Conservation (phyloP, 2,797 vertebrate genomes). For the Lates japonicus region DNA sequence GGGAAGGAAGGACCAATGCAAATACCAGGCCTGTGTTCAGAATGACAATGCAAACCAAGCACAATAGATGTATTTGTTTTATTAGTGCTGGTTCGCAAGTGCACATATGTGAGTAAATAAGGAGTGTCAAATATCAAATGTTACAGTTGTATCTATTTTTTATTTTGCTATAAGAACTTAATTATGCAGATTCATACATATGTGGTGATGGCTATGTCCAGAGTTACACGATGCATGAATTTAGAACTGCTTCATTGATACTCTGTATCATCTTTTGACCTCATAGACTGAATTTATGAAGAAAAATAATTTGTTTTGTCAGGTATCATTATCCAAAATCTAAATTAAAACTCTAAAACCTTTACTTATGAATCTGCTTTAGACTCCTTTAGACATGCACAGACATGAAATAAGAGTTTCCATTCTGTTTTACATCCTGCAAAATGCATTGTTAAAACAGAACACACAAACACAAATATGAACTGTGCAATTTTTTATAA, state of each 20-base stretch:
- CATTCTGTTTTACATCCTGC: neutral
- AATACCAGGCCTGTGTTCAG: conserved; percentile 12
- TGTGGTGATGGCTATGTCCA: neutral
- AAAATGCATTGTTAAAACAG: neutral
- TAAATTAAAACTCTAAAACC: neutral
- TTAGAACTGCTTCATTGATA: neutral
- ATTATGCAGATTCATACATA: neutral
- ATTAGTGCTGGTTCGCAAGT: neutral
- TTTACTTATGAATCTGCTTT: neutral
- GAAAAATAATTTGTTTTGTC: neutral
- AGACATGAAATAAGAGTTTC: neutral
- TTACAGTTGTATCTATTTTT: neutral
- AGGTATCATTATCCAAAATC: neutral
- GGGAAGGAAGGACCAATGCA: conserved; percentile 35
- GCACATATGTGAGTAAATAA: neutral
- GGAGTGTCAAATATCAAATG: neutral
- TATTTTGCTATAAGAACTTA: neutral
- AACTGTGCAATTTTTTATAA: neutral
- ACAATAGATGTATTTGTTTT: conserved; percentile 13
- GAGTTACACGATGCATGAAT: neutral
- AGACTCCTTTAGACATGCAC: neutral
- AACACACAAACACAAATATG: neutral
- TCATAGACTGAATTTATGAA: neutral
- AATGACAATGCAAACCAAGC: conserved; percentile 51
- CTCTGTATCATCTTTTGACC: neutral